A percentile compares a stretch with the other conserved stretches of the same genome.
phyloP scores from a whole-genome alignment of 2,797 vertebrate genomes.

The Limnodromus scolopaceus region DNA sequence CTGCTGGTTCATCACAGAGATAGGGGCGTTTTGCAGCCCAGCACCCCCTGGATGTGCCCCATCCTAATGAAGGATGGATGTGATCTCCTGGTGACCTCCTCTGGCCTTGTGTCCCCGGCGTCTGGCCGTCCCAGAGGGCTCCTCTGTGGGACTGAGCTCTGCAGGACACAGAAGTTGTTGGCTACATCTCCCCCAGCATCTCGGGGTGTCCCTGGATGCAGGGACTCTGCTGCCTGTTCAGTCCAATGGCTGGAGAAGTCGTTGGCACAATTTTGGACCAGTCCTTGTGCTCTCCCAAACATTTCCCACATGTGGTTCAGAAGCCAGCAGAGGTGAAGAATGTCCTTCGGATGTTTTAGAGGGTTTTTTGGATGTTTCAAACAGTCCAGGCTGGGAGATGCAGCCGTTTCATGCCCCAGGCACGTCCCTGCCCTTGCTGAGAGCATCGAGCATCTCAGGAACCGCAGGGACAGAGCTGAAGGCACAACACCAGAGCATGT shows the following conservation, averaged over 20 bases:
- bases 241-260: background rate
- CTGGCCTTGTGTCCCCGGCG: background rate
- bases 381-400: background rate
- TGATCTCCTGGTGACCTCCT: background rate
- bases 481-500: accelerated
- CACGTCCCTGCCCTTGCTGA: accelerated
- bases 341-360: background rate
- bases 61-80: accelerated
- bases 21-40: background rate
- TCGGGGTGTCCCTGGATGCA: accelerated
- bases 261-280: background rate
- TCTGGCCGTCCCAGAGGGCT: background rate
- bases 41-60: background rate
- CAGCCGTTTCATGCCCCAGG: background rate
- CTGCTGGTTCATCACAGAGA: background rate
- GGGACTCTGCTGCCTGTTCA: background rate
- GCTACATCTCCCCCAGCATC: background rate
- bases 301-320: background rate
- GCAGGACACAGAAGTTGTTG: background rate
- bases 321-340: background rate
- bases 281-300: background rate
- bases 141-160: background rate
- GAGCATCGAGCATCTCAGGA: background rate
- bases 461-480: background rate
- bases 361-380: background rate